Evolutionary conservation across 2,797 vertebrate species (phyloP).

Genomic region (Gymnoscopelus microlampas): DNA sequence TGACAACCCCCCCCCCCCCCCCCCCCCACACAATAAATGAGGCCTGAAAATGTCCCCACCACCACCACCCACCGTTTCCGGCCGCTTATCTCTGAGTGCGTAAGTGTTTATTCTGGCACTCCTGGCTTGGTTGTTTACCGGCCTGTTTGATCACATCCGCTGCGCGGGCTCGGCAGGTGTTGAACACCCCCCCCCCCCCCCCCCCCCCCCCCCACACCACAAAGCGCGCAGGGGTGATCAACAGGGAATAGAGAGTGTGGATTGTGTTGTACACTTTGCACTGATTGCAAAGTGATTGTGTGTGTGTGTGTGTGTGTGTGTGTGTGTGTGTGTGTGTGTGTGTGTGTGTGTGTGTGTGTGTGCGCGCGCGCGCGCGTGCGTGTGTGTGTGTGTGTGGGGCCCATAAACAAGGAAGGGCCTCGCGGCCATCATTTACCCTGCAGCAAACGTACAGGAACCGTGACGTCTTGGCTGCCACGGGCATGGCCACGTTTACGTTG

Average conservation of each 20-base stretch:
- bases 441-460: conserved; percentile 55
- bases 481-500: conserved; percentile 50
- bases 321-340: too few species aligned
- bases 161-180: conserved; percentile 58
- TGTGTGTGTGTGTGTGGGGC: neutral
- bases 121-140: conserved; percentile 10
- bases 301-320: conserved; percentile 29
- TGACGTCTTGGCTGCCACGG: conserved; percentile 36
- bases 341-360: too few species aligned
- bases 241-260: neutral
- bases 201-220: neutral
- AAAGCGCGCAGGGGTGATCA: conserved; percentile 36
- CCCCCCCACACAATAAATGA: conserved; percentile 30
- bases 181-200: conserved; percentile 25
- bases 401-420: neutral
- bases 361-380: too few species aligned
- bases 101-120: conserved; percentile 57
- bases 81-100: conserved; percentile 53
- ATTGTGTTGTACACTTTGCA: conserved; percentile 43
- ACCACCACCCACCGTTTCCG: conserved; percentile 23
- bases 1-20: conserved; percentile 8
- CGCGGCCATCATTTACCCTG: conserved; percentile 52
- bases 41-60: conserved; percentile 29
- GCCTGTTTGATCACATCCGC: conserved; percentile 55
- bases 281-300: conserved; percentile 35